Base-by-base conservation (phyloP, 2,797 vertebrate genomes). In the Danio kyathit region DNA sequence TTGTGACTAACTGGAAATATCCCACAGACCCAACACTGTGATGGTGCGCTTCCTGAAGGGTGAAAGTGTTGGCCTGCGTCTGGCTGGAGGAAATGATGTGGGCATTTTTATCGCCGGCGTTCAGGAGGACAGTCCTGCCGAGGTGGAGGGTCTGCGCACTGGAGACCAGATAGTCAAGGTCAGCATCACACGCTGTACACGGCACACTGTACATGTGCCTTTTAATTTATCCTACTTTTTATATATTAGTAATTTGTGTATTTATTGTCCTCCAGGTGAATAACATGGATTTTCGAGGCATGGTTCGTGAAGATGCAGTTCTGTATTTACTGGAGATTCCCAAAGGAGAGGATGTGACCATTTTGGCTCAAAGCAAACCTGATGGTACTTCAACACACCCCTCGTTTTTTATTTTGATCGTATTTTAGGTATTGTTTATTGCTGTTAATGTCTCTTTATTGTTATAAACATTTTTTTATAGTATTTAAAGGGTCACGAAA, bases 121-220 rank as follows among this genome's bases (percentile, higher is more conserved):
- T 88, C 97, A 98, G 86, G 97, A 99, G 84, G 97, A 97, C 66
- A 98, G 97, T 16, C 94, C 96, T 0, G 98, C 97, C 0, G 97
- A 98, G 77, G 85, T 95, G 82, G 96, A 98, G 81, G 98, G 98
- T 0, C 95, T 99, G 5, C 90, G 87, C 61, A 94, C 94, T 7
- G 98, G 98, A 82, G 98, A 99, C 87, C 98, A 99, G 88, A 97
- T 99, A 82, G 92, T 99, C 87, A 99, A 98, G 96, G 98, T 98
- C 71, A 38, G 65, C 5, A 54, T 29, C 29, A 44, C 56, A 9
- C 12, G 9, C 43, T 14, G 10, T 14, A 3, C 13, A 7, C 21
- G 12, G 44, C 21, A 6, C n/a, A n/a, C n/a, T n/a, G n/a, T n/a
- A n/a, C n/a, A n/a, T n/a, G 0, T 16, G 19, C 3, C 16, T 71